Evolutionary conservation across 2,888 invertebrate species (phyloP), one percentile per base, ranked within the genome.

Genomic region (Azorinus chamasolen): DNA sequence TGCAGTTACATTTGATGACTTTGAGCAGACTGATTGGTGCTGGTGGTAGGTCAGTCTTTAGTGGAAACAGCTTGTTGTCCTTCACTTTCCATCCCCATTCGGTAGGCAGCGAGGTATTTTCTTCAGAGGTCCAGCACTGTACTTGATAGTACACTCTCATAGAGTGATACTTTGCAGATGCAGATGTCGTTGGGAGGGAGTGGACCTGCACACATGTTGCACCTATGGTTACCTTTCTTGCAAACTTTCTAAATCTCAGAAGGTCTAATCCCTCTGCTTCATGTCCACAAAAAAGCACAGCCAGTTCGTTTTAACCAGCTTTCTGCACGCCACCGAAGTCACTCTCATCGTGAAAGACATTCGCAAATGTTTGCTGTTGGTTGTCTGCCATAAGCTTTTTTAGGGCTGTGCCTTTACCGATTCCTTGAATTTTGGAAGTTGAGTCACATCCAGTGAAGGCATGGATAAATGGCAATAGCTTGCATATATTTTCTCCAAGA

Each of bases 361-460:
- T 22, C 2, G 68, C 68, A 20, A 53, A 50, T 1, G 20, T 6
- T 37, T 20, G 22, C 3, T 59, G 54, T 1, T n/a, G 4, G 10
- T 22, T 16, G 16, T 50, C 27, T 22, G 32, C 25, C 3, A 48
- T 55, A 0, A 41, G 6, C 20, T 65, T 72, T 39, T 74, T 74
- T 10, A 82, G 20, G 1, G 59, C 62, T 12, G 54, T 20, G 10
- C 39, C 66, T 61, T 83, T 80, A 12, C 78, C 73, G 3, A 78
- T 54, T n/a, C 80, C 74, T 64, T 46, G 81, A 20, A 84, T 39
- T 24, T 76, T 58, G 6, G 79, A 81, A 20, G 80, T 79, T 18
- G 84, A 80, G 64, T 86, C 76, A 64, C 86, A 83, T 22, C 83
- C 83, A 12, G 65, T 54, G n/a, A 84, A 24, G 39, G 83, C 78